Percentiles rank a stretch among this genome's conserved stretches.
These are phyloP conservation scores for Odontesthes bonariensis DNA, from an alignment of 2,113 vertebrate species.

Conservation along the genomic window DNA sequence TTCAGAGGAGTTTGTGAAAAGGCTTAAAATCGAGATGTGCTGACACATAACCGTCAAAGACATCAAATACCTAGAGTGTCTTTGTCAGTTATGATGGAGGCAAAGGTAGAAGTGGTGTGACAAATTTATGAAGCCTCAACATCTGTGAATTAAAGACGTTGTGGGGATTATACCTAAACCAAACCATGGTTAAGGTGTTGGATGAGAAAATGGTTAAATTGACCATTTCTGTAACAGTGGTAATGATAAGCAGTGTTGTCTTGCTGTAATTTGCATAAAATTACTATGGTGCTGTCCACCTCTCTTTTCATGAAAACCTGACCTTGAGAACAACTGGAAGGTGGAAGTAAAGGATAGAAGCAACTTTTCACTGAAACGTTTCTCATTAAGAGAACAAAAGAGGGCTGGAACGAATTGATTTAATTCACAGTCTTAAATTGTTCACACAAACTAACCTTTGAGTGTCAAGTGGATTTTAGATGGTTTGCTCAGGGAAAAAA, in stretches of 20 bases:
- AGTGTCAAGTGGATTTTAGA: no score
- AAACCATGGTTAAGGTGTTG: background rate
- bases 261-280: background rate
- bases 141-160: background rate
- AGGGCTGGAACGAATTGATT: no score
- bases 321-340: no score
- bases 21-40: background rate
- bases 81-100: background rate
- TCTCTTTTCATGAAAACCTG: no score
- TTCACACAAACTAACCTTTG: no score
- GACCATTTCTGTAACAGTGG: background rate
- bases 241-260: background rate
- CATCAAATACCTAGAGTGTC: background rate
- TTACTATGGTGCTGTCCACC: no score
- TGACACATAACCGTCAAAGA: conserved; percentile 13
- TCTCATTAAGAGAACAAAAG: no score
- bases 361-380: no score
- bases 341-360: no score
- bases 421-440: no score
- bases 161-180: conserved; percentile 1
- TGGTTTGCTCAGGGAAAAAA: no score
- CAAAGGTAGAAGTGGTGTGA: conserved; percentile 1
- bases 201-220: background rate
- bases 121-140: background rate
- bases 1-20: conserved; percentile 9